A percentile compares a stretch with the other conserved stretches of the same genome.
Evolutionary conservation across 2,888 invertebrate genomes (phyloP).

Genomic region (Pedicia rivosa): DNA sequence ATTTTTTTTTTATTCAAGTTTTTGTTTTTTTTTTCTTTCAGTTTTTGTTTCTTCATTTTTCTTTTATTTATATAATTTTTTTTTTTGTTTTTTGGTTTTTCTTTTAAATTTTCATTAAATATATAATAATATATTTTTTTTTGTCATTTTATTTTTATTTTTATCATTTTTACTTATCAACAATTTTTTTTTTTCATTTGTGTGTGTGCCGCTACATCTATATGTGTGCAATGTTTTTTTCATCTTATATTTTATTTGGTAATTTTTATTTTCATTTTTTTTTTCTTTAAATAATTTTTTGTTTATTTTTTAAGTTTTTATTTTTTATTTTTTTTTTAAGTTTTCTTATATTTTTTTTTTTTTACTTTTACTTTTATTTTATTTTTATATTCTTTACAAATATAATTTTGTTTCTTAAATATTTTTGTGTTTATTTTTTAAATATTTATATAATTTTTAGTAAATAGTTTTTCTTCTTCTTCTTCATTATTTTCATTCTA

Average conservation of each 20-base stretch:
- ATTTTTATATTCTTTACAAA: too few species aligned
- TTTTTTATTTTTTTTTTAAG: constrained; percentile 1
- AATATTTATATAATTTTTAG: background rate
- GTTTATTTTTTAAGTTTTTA: constrained; percentile 6
- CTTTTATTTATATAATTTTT: too few species aligned
- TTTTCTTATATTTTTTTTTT: constrained; percentile 6
- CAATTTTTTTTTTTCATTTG: too few species aligned
- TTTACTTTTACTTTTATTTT: constrained; percentile 6
- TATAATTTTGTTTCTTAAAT: constrained; percentile 3
- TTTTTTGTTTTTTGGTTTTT: too few species aligned
- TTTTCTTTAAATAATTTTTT: background rate
- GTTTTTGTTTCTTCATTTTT: too few species aligned
- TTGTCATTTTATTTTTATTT: too few species aligned
- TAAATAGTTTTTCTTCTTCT: background rate
- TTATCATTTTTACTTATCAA: too few species aligned
- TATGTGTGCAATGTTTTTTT: constrained; percentile 10
- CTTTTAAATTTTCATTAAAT: too few species aligned
- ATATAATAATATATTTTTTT: too few species aligned
- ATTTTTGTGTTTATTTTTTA: constrained; percentile 5
- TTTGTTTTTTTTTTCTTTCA: too few species aligned
- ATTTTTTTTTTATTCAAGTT: too few species aligned
- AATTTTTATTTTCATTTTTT: constrained; percentile 2
- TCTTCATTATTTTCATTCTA: background rate
- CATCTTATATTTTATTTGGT: constrained; percentile 6
- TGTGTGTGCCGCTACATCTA: constrained; percentile 12